Percentiles rank a stretch among this genome's conserved stretches.
phyloP scores from a whole-genome alignment of 2,797 vertebrate genomes.

The Vultur gryphus region DNA sequence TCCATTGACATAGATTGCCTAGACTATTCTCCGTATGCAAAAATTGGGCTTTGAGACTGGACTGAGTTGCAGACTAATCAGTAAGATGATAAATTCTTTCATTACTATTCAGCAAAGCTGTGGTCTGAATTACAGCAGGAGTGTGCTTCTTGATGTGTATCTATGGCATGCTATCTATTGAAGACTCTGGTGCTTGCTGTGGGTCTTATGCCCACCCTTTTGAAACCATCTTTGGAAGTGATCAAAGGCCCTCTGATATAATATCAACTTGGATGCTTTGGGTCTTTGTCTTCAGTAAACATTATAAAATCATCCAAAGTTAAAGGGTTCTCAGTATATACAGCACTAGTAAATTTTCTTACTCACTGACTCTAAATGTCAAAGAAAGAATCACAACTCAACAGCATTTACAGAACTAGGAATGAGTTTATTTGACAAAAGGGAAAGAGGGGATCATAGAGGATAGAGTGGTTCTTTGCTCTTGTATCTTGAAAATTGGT shows the following conservation, averaged over 20 bases:
- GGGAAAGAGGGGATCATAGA: not conserved
- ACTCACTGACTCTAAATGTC: not conserved
- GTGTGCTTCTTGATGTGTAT: not conserved
- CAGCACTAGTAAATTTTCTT: not conserved
- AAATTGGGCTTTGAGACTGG: not conserved
- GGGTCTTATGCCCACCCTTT: not conserved
- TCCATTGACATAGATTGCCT: not conserved
- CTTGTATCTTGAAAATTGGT: not conserved
- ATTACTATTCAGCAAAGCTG: not conserved
- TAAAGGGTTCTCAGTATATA: not conserved
- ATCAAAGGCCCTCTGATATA: not conserved
- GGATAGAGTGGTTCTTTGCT: not conserved
- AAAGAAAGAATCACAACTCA: not conserved
- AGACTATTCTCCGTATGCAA: not conserved
- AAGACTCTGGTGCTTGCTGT: not conserved
- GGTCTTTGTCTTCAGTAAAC: not conserved
- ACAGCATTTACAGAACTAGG: not conserved
- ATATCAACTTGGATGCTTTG: not conserved
- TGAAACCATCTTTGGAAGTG: not conserved
- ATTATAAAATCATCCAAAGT: not conserved
- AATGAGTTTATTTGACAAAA: not conserved
- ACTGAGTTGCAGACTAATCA: not conserved
- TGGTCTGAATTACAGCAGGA: not conserved
- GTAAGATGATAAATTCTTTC: not conserved
- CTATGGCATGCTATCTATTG: not conserved